Conservation (phyloP, 92 coral and sea anemone genomes). For the Bergia sp. region DNA sequence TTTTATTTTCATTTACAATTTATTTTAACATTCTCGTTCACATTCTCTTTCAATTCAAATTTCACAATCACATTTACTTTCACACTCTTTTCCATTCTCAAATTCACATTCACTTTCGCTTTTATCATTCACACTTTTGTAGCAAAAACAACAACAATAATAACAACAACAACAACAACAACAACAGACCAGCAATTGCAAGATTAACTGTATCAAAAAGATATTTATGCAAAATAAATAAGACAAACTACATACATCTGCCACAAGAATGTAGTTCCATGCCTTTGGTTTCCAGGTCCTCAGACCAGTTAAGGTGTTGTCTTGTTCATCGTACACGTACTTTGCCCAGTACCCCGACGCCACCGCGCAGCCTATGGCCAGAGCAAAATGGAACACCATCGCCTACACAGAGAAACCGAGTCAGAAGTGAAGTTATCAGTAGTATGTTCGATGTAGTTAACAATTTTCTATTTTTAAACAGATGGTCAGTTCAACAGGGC, state of each 20-base stretch:
- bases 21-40: too few relatives aligned
- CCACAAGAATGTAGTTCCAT: slow-evolving; percentile 33
- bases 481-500: too few relatives aligned
- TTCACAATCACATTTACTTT: too few relatives aligned
- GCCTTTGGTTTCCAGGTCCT: not conserved
- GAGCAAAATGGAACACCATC: slow-evolving; percentile 33
- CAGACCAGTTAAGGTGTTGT: not conserved
- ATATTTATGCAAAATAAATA: not conserved
- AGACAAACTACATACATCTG: slow-evolving; percentile 14
- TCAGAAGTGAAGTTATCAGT: not conserved
- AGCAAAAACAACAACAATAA: not conserved
- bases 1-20: too few relatives aligned
- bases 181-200: not conserved
- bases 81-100: too few relatives aligned
- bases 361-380: slow-evolving; percentile 30
- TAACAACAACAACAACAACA: too few relatives aligned
- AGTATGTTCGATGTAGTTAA: too few relatives aligned
- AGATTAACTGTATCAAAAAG: not conserved
- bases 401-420: not conserved
- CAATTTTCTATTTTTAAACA: not conserved
- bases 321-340: slow-evolving; percentile 21
- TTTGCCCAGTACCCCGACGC: slow-evolving; percentile 47
- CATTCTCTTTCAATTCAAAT: too few relatives aligned
- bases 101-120: not conserved
- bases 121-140: not conserved